Base-by-base conservation (phyloP, 2,113 vertebrate genomes). In the Anthoscopus minutus region DNA sequence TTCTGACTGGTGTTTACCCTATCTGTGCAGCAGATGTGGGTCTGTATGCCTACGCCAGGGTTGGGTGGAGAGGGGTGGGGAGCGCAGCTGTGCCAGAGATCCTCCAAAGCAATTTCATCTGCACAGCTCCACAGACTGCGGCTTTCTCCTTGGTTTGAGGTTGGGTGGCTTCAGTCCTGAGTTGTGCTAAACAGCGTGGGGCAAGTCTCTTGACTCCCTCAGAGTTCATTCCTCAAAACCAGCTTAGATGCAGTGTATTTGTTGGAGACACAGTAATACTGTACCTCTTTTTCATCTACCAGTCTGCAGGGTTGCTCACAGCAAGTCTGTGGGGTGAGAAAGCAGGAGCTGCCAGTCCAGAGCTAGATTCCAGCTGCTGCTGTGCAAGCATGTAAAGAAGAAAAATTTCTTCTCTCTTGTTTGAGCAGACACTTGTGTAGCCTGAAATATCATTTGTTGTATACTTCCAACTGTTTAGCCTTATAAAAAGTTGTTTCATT, bases 401-500 rank as follows among this genome's bases (percentile, higher is more conserved):
- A 64, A 78, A 76, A 30, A 67, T 92, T 82, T 80, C 38, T 65
- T 73, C 69, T 92, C 66, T 81, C 54, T 72, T 83, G 18, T 64
- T 42, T 2, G 5, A 85, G 72, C 86, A 87, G 85, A 50, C 23
- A 35, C 79, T 71, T 89, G 67, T 24, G 37, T 65, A 80, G 66
- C 67, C 42, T 50, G 47, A 88, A 89, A 91, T 58, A 61, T 1
- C 0, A 0, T 65, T 91, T 64, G n/a, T 81, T 54, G 54, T 77
- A 16, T 82, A 38, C 38, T 86, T 86, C 67, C 50, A 69, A 27
- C 66, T 76, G 62, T 86, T 94, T n/a, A 81, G 85, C 85, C 74
- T 89, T 94, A 50, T 28, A 66, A 86, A 57, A 87, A 76, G 35
- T 77, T 35, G 22, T 66, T 91, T 85, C 28, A 20, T 74, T 89